Percentiles rank a stretch among this genome's conserved stretches.
Conservation (phyloP, 2,888 invertebrate genomes). For the Diaprepes abbreviatus region DNA sequence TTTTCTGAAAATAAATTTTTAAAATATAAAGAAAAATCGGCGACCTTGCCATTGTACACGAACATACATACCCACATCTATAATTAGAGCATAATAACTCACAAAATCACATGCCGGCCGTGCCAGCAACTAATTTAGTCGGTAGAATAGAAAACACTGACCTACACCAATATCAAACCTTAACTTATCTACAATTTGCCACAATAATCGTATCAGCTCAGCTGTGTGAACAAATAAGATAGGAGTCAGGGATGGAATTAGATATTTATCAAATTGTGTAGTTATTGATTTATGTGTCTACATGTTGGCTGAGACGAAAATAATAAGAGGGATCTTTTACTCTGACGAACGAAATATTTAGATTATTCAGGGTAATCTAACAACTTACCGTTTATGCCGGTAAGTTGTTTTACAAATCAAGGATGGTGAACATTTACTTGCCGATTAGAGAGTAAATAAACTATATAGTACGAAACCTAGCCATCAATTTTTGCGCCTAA, state of each 20-base stretch:
- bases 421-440: no score
- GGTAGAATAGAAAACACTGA: constrained; percentile 42
- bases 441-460: no score
- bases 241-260: constrained; percentile 26
- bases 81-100: constrained; percentile 36
- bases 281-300: background rate
- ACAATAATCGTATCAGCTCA: constrained; percentile 40
- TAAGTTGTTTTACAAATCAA: no score
- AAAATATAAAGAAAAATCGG: constrained; percentile 14
- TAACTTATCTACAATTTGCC: constrained; percentile 42
- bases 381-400: no score
- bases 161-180: constrained; percentile 39
- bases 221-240: constrained; percentile 34
- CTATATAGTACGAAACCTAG: no score
- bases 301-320: no score
- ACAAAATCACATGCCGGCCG: constrained; percentile 24
- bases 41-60: constrained; percentile 27
- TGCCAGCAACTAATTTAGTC: constrained; percentile 26
- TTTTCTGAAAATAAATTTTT: background rate
- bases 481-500: no score
- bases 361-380: no score
- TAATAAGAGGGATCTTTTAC: no score
- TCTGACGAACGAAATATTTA: no score
- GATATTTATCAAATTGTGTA: constrained; percentile 4
- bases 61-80: constrained; percentile 45